phyloP scores from a whole-genome alignment of 2,888 invertebrate species.

The Callosobruchus maculatus region DNA sequence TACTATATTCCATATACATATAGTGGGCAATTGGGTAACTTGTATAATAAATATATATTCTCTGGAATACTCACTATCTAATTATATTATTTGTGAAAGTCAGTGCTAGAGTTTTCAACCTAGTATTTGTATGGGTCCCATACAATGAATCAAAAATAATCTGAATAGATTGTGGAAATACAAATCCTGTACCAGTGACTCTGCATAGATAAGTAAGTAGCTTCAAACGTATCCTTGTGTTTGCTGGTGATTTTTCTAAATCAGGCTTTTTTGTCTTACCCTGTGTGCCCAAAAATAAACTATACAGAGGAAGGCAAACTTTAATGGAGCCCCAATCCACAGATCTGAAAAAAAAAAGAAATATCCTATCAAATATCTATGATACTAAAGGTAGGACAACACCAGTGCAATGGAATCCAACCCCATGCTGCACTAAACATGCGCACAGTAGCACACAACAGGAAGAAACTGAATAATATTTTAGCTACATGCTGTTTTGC shows the following conservation, averaged over 20 bases:
- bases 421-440: too few relatives aligned
- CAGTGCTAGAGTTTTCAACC: constrained; percentile 76
- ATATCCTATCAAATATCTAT: not conserved
- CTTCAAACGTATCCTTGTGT: constrained; percentile 80
- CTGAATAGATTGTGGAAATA: constrained; percentile 79
- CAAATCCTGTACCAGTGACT: constrained; percentile 66
- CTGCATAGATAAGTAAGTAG: constrained; percentile 78
- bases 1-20: too few relatives aligned
- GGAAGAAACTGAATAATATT: too few relatives aligned
- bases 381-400: too few relatives aligned
- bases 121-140: constrained; percentile 77
- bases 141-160: constrained; percentile 85
- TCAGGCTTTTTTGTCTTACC: constrained; percentile 58
- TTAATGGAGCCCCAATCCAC: constrained; percentile 74
- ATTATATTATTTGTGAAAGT: constrained; percentile 80
- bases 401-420: too few relatives aligned
- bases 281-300: constrained; percentile 72
- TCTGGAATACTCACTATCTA: constrained; percentile 57
- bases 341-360: constrained; percentile 52
- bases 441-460: too few relatives aligned
- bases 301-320: constrained; percentile 72
- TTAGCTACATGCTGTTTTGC: too few relatives aligned
- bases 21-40: too few relatives aligned
- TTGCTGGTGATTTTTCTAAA: constrained; percentile 72
- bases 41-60: too few relatives aligned